Percentiles rank a stretch among this genome's conserved stretches.
phyloP scores from a whole-genome alignment of 2,888 invertebrate genomes.

The Elysia crispata region DNA sequence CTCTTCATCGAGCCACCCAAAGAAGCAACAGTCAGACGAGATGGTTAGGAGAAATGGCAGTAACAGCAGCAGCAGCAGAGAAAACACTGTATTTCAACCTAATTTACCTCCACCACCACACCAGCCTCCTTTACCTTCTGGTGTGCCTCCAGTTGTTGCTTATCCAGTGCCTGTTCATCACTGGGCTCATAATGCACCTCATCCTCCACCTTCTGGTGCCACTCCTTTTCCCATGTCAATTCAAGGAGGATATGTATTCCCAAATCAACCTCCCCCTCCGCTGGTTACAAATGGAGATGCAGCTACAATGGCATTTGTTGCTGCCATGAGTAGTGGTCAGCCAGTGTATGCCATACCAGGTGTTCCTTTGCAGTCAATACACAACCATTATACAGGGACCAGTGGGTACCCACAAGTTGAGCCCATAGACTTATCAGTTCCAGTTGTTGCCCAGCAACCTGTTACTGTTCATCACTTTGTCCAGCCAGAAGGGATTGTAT shows the following conservation, averaged over 20 bases:
- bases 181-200: constrained; percentile 31
- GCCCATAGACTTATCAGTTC: constrained; percentile 36
- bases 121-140: too few species aligned
- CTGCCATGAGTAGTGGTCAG: constrained; percentile 38
- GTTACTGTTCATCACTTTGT: too few species aligned
- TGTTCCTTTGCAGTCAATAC: constrained; percentile 16
- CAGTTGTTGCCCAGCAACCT: not conserved
- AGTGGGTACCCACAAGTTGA: constrained; percentile 25
- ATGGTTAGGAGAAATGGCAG: not conserved
- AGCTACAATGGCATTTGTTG: constrained; percentile 27
- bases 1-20: too few species aligned
- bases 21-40: too few species aligned
- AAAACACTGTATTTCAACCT: constrained; percentile 31
- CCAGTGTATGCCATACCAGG: constrained; percentile 40
- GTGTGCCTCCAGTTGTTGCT: constrained; percentile 18
- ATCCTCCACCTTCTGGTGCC: constrained; percentile 7
- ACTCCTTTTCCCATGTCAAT: constrained; percentile 41
- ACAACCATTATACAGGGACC: constrained; percentile 21
- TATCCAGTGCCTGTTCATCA: constrained; percentile 40
- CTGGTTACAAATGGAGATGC: constrained; percentile 31
- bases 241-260: constrained; percentile 37
- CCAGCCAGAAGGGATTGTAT: not conserved
- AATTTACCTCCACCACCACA: constrained; percentile 23
- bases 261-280: constrained; percentile 20
- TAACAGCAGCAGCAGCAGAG: not conserved